phyloP scores from a whole-genome alignment of 2,113 vertebrate species.

The Varanus salvator region DNA sequence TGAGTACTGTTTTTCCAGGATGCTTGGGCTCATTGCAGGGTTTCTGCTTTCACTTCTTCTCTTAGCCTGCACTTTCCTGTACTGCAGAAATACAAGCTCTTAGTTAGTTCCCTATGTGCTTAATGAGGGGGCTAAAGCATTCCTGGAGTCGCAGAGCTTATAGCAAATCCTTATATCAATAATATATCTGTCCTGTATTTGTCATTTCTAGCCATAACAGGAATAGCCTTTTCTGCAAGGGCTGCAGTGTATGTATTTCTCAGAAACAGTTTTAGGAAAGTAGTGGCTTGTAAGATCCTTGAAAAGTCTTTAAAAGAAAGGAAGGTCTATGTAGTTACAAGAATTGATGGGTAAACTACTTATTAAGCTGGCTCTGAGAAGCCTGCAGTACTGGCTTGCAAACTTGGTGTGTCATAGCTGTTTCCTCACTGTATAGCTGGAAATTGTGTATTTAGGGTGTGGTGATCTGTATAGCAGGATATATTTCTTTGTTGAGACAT shows the following conservation, averaged over 20 bases:
- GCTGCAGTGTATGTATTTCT: background rate
- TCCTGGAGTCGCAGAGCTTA: background rate
- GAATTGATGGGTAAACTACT: background rate
- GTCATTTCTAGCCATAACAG: background rate
- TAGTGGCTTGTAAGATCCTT: background rate
- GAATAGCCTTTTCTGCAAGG: background rate
- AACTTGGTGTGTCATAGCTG: rapidly evolving
- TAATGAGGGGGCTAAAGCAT: background rate
- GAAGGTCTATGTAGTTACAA: rapidly evolving
- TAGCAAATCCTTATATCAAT: background rate
- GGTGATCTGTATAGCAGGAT: slow-evolving; percentile 22
- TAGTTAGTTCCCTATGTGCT: rapidly evolving
- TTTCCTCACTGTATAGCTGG: background rate
- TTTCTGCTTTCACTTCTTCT: background rate
- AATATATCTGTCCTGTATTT: rapidly evolving
- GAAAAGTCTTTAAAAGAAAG: background rate
- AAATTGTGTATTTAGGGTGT: slow-evolving; percentile 43
- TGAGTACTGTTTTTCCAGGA: slow-evolving; percentile 38
- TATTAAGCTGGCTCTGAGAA: background rate
- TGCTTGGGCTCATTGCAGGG: rapidly evolving
- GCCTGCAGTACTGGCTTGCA: rapidly evolving
- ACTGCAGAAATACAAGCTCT: rapidly evolving
- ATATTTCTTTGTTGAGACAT: slow-evolving; percentile 21
- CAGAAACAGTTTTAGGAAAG: background rate
- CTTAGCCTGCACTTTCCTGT: background rate